Evolutionary conservation across 2,888 invertebrate genomes (phyloP).

Genomic region (Protonemura montana): DNA sequence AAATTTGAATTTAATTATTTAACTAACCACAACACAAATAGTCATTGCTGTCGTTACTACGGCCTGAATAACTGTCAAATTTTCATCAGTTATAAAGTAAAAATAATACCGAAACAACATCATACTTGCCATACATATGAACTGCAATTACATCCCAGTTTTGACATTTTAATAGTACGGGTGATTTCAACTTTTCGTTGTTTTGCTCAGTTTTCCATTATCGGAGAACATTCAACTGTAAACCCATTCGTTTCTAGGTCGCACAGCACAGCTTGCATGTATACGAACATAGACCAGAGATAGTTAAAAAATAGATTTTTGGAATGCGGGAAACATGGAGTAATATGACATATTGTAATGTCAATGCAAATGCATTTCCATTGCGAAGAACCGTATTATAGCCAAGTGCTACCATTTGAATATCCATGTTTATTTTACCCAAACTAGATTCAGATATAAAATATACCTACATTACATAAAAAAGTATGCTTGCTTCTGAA

Average conservation of each 20-base stretch:
- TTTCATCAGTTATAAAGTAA: too few species aligned
- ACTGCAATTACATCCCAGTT: background rate
- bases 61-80: too few species aligned
- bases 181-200: background rate
- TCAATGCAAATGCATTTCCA: background rate
- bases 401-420: background rate
- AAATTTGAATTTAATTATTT: too few species aligned
- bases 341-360: background rate
- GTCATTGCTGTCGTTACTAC: too few species aligned
- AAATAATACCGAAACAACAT: too few species aligned
- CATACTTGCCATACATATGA: too few species aligned
- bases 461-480: background rate
- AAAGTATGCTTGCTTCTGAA: background rate
- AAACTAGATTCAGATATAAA: background rate
- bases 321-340: background rate
- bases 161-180: background rate
- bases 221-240: background rate
- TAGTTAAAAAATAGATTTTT: background rate
- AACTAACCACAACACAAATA: too few species aligned
- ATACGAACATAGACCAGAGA: background rate
- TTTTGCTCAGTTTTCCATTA: background rate
- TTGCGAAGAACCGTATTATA: background rate
- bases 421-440: background rate
- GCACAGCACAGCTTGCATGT: background rate
- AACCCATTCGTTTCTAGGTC: background rate